Conservation (phyloP, 2,113 vertebrate species). For the Mixornis gularis region DNA sequence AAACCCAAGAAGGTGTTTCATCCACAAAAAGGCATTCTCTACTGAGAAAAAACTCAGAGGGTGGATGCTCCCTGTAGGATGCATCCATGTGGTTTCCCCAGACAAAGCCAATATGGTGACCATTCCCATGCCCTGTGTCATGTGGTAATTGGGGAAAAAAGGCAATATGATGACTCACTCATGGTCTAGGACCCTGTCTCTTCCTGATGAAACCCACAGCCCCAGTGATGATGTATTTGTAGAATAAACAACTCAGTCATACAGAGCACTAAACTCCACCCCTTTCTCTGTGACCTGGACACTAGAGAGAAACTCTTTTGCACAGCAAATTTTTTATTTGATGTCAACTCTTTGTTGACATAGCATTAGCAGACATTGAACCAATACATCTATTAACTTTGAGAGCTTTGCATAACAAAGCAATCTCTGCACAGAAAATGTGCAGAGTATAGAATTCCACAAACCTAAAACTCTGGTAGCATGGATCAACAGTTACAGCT, state of each 20-base stretch:
- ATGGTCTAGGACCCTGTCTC: accelerated
- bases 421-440: background rate
- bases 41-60: background rate
- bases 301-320: background rate
- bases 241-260: background rate
- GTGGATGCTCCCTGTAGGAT: background rate
- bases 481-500: background rate
- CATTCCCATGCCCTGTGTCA: background rate
- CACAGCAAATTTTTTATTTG: background rate
- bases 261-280: background rate
- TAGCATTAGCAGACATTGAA: background rate
- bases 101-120: background rate
- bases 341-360: background rate
- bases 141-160: background rate
- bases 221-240: background rate
- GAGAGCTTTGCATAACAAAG: background rate
- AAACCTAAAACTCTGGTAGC: background rate
- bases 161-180: background rate
- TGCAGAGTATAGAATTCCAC: background rate
- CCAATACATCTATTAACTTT: background rate
- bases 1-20: background rate
- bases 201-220: background rate
- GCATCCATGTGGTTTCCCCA: accelerated
- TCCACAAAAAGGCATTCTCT: background rate
- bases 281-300: background rate